Base-by-base conservation (phyloP, 1,140 invertebrate genomes). In the Brachystomella parvula region DNA sequence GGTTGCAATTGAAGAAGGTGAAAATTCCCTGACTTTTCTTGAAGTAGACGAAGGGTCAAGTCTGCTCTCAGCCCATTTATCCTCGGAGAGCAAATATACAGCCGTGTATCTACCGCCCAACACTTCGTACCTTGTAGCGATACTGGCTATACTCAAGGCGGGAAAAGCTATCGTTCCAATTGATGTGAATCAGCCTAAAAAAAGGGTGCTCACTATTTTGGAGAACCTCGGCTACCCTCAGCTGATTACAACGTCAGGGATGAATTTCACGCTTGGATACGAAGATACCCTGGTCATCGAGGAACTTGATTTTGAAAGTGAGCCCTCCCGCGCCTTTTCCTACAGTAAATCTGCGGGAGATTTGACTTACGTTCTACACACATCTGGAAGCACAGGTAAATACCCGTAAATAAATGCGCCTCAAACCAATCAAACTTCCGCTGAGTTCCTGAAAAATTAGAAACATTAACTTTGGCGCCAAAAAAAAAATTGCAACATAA, bases 131-230 rank as follows among this genome's bases (percentile, higher is more conserved):
- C 24, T 59, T 29, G 28, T 26, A 26, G 29, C 60, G 12, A 24
- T 44, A n/a, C 35, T 66, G 6, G 64, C 26, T 61, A 49, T 66
- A 19, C 39, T 49, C 12, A 66, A 66, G 32, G 12, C 56, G 29
- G 56, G 57, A 2, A 29, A 24, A 33, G 58, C 64, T 2, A 64
- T 64, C 29, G 49, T 61, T 2, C 64, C 64, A 17, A 33, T 66
- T 33, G 57, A 61, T 61, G 19, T 30, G 6, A 61, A 49, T 24
- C 58, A 66, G 28, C 64, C 64, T 17, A 9, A 2, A 2, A 35
- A 59, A 28, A 28, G 64, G n/a, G 29, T 66, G 19, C 19, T 33
- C 2, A 28, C 19, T n/a, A 66, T 61, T 1, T 31, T 66, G 6
- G 21, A 66, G 12, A 31, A 44, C 6, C 24, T 53, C 12, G 49